These are phyloP conservation scores for Chironomus striatipennis DNA, from an alignment of 1,140 invertebrate genomes.

Conservation along the genomic window DNA sequence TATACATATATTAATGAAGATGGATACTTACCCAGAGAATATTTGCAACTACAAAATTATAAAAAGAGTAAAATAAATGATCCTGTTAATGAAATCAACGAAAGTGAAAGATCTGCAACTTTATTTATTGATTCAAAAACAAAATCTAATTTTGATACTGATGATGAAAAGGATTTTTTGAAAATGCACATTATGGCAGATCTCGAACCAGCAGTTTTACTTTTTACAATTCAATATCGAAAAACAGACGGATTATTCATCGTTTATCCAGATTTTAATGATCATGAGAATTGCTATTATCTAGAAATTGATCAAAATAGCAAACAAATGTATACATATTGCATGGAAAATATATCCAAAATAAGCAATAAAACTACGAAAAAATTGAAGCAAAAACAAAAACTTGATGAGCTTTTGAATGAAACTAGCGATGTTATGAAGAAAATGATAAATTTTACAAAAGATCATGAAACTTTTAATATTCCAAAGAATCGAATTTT, in stretches of 20 bases:
- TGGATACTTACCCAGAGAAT: not conserved
- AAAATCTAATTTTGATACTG: not conserved
- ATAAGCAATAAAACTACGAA: not conserved
- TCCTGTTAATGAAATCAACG: not conserved
- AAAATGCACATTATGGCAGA: constrained; percentile 16
- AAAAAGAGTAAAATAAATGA: not conserved
- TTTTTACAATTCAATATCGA: constrained; percentile 17
- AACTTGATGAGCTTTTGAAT: not conserved
- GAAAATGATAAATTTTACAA: not conserved
- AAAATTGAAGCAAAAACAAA: not conserved
- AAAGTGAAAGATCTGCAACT: not conserved
- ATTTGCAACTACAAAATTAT: too few relatives aligned
- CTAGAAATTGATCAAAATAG: not conserved
- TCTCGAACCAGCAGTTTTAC: not conserved
- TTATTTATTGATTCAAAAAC: not conserved
- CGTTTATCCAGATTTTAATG: constrained; percentile 9
- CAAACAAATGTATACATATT: not conserved
- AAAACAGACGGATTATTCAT: not conserved
- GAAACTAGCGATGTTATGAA: not conserved
- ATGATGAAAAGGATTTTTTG: not conserved
- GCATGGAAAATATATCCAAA: not conserved
- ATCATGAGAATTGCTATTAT: not conserved
- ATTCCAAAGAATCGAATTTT: not conserved
- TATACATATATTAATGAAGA: not conserved
- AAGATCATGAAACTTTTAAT: not conserved